Evolutionary conservation across 1,140 invertebrate genomes (phyloP), one percentile per base, ranked within the genome.

Genomic region (Halyomorpha halys): DNA sequence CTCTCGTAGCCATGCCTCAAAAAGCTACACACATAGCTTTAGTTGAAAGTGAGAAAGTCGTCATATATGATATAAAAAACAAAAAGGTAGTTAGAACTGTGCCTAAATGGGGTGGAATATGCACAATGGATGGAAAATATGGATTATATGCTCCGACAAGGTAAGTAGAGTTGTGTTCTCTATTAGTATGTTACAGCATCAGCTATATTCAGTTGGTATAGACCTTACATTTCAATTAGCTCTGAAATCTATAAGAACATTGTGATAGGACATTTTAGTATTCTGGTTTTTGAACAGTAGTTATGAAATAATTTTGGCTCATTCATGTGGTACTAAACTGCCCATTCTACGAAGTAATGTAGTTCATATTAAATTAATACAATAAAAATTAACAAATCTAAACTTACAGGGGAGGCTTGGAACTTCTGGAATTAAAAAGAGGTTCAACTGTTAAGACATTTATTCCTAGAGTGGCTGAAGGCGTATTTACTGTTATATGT

Each of bases 401-500:
- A 4, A 30, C 27, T 74, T 73, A 65, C 39, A 83, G 94, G 68
- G 96, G 96, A 0, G 96, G 96, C 1, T 76, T 99, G 1, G 94
- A 98, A 71, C 79, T 95, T 21, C 80, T 94, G 27, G 91, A 94
- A 72, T 74, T 94, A 62, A 89, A 91, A 74, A 84, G 91, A 75
- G 89, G 92, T 9, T 82, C 83, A 44, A 85, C 83, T 0, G 83
- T 91, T 0, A 85, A 86, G 72, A 92, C 88, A 0, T 89, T 94
- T 59, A 94, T 97, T 66, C 89, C 90, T 1, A 84, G 89, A 74
- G 87, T 97, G 0, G 94, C 94, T 11, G 95, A 99, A 76, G 96
- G 96, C 3, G 94, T 98, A 0, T 98, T 98, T 74, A 92, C 89
- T 15, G 91, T 98, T 23, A 90, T 94, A 68, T 91, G 91, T 56